phyloP scores from a whole-genome alignment of 2,113 vertebrate genomes.

The Acanthochromis polyacanthus region DNA sequence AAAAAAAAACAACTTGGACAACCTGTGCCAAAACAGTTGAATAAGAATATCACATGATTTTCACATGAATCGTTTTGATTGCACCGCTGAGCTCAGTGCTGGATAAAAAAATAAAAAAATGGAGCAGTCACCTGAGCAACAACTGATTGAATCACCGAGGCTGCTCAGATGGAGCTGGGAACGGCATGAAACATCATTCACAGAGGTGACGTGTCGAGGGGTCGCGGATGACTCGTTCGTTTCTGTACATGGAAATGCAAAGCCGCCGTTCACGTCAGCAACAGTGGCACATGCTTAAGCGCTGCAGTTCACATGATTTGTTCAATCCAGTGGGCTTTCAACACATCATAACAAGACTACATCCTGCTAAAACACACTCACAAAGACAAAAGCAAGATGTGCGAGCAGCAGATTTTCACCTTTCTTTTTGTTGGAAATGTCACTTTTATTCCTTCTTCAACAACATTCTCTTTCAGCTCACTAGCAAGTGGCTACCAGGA shows the following conservation, averaged over 20 bases:
- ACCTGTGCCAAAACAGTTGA: constrained; percentile 19
- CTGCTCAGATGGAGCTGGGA: constrained; percentile 1
- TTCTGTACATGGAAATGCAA: not conserved
- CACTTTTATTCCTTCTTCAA: constrained; percentile 30
- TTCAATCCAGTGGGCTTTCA: constrained; percentile 20
- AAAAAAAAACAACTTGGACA: constrained; percentile 40
- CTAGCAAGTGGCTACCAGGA: constrained; percentile 19
- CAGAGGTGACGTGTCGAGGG: not conserved
- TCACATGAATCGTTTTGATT: constrained; percentile 57
- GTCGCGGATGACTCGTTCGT: constrained; percentile 3
- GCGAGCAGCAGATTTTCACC: constrained; percentile 25
- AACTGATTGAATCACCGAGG: constrained; percentile 18
- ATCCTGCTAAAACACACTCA: constrained; percentile 1
- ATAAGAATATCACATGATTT: constrained; percentile 46
- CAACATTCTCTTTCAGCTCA: not conserved
- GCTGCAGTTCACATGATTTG: constrained; percentile 24
- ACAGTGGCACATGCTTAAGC: constrained; percentile 22
- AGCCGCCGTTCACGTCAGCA: not conserved
- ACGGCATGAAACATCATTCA: not conserved
- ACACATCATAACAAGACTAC: not conserved
- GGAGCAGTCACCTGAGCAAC: constrained; percentile 24
- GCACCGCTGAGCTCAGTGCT: not conserved
- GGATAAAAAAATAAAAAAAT: not conserved
- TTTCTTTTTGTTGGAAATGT: constrained; percentile 11
- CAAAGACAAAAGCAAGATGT: not conserved